Evolutionary conservation across 37 sponge, comb jelly and placozoan species (phyloP), one percentile per base, ranked within the genome.

Genomic region (Cliona cf. orientalis): DNA sequence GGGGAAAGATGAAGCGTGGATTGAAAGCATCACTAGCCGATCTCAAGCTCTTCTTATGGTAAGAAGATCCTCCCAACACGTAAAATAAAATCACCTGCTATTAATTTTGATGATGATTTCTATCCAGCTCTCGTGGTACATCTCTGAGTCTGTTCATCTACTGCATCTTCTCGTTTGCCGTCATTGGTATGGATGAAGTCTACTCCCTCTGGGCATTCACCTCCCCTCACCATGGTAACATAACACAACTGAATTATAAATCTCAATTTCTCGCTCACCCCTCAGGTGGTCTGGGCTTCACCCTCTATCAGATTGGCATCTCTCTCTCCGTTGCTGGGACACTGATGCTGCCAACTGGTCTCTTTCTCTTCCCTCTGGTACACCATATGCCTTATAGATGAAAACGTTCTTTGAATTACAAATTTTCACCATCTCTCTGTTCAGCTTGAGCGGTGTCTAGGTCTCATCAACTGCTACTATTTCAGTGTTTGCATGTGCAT

Each of bases 101-200:
- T n/a, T n/a, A n/a, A n/a, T 37, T 46, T 35, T 56, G 21, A 0
- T 69, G 1, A n/a, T n/a, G n/a, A n/a, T 42, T 46, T 61, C 31
- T 29, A 6, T 43, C 0, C 71, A 91, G 92, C 26, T 79, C 66
- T 60, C 57, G 62, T 19, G 55, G 17, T 9, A 67, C 84, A 60
- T 28, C 73, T 2, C 46, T 57, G 6, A 17, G 79, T n/a, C 31
- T 87, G 5, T 5, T 84, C 21, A 67, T 84, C 36, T 92, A 87
- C 42, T 68, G 71, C 38, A 55, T 40, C 5, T 92, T 80, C 46
- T 83, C 92, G 14, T 87, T 84, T 80, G 92, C 76, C 22, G 69
- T 92, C 40, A 87, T 87, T 58, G 92, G 92, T 21, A 87, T 78
- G 43, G 81, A 92, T 35, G 92, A 92, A 64, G 40, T 87, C 53